Percentiles rank a stretch among this genome's conserved stretches.
Evolutionary conservation across 2,888 invertebrate species (phyloP).

Genomic region (Platerodrilus igneus): DNA sequence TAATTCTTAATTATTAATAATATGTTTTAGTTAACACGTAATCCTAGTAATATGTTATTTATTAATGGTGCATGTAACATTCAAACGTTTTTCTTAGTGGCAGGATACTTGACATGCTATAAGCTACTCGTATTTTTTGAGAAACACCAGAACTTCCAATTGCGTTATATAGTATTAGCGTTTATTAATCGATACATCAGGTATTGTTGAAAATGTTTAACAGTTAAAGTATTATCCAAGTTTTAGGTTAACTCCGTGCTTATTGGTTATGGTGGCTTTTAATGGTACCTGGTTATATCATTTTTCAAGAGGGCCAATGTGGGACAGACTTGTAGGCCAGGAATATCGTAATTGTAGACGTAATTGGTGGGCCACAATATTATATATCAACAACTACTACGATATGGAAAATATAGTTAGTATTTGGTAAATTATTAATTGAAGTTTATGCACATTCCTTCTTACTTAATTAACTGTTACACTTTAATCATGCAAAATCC

Average conservation of each 20-base stretch:
- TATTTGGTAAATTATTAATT: no score
- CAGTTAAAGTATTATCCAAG: no score
- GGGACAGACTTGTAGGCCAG: constrained; percentile 31
- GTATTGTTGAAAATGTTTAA: no score
- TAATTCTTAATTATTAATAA: no score
- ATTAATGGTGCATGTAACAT: constrained; percentile 40
- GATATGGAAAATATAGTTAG: constrained; percentile 33
- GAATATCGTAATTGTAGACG: constrained; percentile 34
- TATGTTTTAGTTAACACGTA: no score
- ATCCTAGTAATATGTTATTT: no score
- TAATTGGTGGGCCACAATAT: constrained; percentile 36
- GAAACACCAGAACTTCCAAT: constrained; percentile 21
- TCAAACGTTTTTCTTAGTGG: constrained; percentile 42
- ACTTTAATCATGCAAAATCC: no score
- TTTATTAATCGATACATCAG: constrained; percentile 37
- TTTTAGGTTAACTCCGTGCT: constrained; percentile 34
- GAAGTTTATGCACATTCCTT: no score
- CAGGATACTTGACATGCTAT: constrained; percentile 38
- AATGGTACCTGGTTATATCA: constrained; percentile 33
- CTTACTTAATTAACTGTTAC: no score
- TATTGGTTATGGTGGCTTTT: constrained; percentile 30
- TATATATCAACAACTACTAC: constrained; percentile 35
- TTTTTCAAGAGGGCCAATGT: constrained; percentile 33
- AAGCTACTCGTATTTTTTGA: constrained; percentile 25
- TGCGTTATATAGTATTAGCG: constrained; percentile 27